These are phyloP conservation scores for Myxocyprinus asiaticus DNA, from an alignment of 2,113 vertebrate species.

Conservation along the genomic window DNA sequence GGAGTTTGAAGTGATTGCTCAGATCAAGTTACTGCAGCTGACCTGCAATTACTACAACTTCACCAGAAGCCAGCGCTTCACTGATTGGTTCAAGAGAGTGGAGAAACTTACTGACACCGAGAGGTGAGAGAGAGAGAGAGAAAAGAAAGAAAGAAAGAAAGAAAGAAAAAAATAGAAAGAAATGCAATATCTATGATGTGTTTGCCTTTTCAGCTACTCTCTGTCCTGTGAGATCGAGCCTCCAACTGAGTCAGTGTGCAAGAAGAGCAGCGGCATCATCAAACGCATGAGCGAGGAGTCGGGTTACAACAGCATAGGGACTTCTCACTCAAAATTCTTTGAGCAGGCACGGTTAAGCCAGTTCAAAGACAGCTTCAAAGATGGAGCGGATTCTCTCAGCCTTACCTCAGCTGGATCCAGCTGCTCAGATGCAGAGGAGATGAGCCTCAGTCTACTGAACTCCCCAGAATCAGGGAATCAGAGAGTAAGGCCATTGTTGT, in stretches of 20 bases:
- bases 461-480: slow-evolving; percentile 93
- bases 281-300: slow-evolving; percentile 99
- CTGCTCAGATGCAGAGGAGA: slow-evolving; percentile 92
- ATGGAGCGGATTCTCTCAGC: slow-evolving; percentile 84
- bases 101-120: slow-evolving; percentile 88
- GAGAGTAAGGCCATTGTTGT: slow-evolving; percentile 76
- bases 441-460: slow-evolving; percentile 85
- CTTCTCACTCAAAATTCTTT: slow-evolving; percentile 92
- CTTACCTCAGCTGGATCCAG: slow-evolving; percentile 95
- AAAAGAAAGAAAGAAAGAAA: background rate
- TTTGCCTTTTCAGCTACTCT: slow-evolving; percentile 78
- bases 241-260: slow-evolving; percentile 88
- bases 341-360: slow-evolving; percentile 91
- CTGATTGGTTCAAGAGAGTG: slow-evolving; percentile 80
- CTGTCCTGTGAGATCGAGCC: slow-evolving; percentile 96
- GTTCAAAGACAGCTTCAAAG: slow-evolving; percentile 80
- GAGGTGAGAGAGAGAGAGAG: slow-evolving; percentile 73
- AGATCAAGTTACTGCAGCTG: slow-evolving; percentile 95
- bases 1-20: slow-evolving; percentile 97
- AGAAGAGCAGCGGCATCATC: slow-evolving; percentile 93
- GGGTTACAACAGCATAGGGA: slow-evolving; percentile 71
- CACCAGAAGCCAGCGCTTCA: slow-evolving; percentile 57
- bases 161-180: background rate
- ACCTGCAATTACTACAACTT: slow-evolving; percentile 98
- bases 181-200: background rate